Evolutionary conservation across 2,888 invertebrate genomes (phyloP).

Genomic region (Dexiosoma caninum): DNA sequence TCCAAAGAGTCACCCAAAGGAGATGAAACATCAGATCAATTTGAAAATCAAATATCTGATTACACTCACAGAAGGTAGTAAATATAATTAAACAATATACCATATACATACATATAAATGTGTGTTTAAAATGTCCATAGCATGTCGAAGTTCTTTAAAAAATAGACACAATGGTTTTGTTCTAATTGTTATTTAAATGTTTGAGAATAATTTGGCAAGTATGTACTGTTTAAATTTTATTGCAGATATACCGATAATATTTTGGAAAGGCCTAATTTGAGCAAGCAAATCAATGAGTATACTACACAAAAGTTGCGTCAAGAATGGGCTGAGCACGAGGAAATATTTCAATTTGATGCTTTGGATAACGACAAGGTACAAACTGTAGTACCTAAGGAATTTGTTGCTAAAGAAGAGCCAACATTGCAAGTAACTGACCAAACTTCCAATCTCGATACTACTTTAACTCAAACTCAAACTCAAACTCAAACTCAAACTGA

Average conservation of each 20-base stretch:
- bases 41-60: conserved; percentile 85
- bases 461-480: no score
- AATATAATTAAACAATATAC: conserved; percentile 35
- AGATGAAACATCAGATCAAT: conserved; percentile 73
- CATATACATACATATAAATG: background rate
- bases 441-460: conserved; percentile 9
- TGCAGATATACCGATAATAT: conserved; percentile 81
- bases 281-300: conserved; percentile 74
- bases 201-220: no score
- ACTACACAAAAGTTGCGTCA: conserved; percentile 77
- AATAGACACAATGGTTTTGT: background rate
- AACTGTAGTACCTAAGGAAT: conserved; percentile 61
- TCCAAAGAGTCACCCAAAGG: conserved; percentile 79
- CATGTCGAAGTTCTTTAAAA: background rate
- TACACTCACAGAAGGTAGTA: conserved; percentile 77
- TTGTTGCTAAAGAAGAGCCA: conserved; percentile 39
- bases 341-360: conserved; percentile 74
- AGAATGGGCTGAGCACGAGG: conserved; percentile 78
- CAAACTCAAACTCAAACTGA: no score
- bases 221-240: background rate
- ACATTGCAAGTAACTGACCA: conserved; percentile 19
- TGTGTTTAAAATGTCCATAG: conserved; percentile 15
- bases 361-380: conserved; percentile 69
- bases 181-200: background rate
- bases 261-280: conserved; percentile 74